A percentile compares a stretch with the other conserved stretches of the same genome.
Conservation (phyloP, 2,797 vertebrate genomes). For the Pantherophis alleghaniensis region DNA sequence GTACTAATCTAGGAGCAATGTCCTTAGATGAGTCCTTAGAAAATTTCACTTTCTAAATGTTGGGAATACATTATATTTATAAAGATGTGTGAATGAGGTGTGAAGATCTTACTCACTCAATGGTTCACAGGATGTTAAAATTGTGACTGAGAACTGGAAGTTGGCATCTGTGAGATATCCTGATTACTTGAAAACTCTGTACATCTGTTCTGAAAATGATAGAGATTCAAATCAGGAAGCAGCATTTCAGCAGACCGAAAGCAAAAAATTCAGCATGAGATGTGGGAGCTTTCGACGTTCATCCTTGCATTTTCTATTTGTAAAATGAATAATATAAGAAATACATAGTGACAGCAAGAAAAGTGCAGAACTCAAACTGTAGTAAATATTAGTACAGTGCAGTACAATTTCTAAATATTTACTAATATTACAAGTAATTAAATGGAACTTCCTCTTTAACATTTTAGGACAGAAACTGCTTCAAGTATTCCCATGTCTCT, state of each 20-base stretch:
- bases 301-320: neutral
- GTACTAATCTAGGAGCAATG: neutral
- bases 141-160: neutral
- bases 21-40: neutral
- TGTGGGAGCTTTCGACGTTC: neutral
- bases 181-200: neutral
- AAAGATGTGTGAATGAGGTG: neutral
- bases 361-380: neutral
- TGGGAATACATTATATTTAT: neutral
- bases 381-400: neutral
- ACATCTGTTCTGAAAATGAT: neutral
- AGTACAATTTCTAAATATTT: neutral
- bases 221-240: neutral
- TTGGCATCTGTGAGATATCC: neutral
- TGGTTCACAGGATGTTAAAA: neutral
- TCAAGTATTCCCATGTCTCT: conserved; percentile 8
- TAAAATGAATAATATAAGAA: neutral
- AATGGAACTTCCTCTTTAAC: neutral
- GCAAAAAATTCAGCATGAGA: neutral
- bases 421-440: neutral
- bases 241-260: neutral
- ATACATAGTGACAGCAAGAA: neutral
- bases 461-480: conserved; percentile 44
- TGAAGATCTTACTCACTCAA: neutral
- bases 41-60: neutral